phyloP scores from a whole-genome alignment of 1,140 invertebrate genomes.

The Oncopodura yosiiana region DNA sequence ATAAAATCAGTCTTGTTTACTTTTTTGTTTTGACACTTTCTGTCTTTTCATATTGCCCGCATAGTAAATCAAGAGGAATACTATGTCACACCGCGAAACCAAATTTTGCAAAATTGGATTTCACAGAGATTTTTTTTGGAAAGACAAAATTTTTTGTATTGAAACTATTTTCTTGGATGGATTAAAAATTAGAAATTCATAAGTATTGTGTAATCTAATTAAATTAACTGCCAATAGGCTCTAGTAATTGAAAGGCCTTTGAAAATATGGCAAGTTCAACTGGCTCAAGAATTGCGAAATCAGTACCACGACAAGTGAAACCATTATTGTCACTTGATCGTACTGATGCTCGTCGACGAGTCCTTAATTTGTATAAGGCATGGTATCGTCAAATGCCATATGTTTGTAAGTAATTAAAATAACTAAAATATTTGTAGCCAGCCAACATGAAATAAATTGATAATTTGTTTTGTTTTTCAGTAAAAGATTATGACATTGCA shows the following conservation, averaged over 20 bases:
- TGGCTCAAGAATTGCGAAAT: conserved; percentile 43
- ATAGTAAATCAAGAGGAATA: too few species aligned
- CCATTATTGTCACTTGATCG: conserved; percentile 69
- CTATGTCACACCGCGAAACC: too few species aligned
- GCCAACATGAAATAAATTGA: conserved; percentile 9
- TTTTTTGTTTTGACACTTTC: too few species aligned
- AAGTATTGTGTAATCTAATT: too few species aligned
- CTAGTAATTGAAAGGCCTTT: too few species aligned
- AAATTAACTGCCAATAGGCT: too few species aligned
- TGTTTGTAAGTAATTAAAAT: conserved; percentile 49
- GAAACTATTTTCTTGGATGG: too few species aligned
- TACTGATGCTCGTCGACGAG: conserved; percentile 64
- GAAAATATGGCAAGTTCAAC: conserved; percentile 26
- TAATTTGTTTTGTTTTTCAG: conserved; percentile 47
- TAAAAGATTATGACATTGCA: conserved; percentile 65
- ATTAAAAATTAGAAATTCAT: too few species aligned
- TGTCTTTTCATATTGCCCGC: too few species aligned
- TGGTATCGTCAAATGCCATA: conserved; percentile 73
- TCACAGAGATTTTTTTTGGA: too few species aligned
- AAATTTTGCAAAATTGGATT: too few species aligned
- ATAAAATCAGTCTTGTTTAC: conserved; percentile 19
- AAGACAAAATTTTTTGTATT: too few species aligned
- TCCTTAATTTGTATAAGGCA: conserved; percentile 73
- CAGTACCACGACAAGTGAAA: conserved; percentile 55
- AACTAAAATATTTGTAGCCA: neutral